Base-by-base conservation (phyloP, 92 coral and sea anemone species). In the Paragorgia papillata region DNA sequence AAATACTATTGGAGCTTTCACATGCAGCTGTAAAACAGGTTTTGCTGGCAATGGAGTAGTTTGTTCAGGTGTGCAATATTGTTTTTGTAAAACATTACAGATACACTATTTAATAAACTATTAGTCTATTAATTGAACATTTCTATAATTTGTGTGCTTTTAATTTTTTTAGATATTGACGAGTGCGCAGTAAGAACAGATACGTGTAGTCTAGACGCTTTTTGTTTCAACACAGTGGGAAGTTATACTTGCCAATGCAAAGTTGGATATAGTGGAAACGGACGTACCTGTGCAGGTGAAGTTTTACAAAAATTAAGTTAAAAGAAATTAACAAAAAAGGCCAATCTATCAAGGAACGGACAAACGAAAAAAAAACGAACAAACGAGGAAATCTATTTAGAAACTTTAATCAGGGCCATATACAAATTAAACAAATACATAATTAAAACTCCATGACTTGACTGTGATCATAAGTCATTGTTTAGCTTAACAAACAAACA, bases 161-260 rank as follows among this genome's bases (percentile, higher is more conserved):
- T 34, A 18, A 33, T 33, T 17, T 41, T n/a, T 21, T 46, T 20
- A 67, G 74, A 67, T 33, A 67, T 67, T 25, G 33, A 67, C 18
- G 74, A 67, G 26, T 67, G 74, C 30, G 74, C 74, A 9, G 0
- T 24, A 22, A 20, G 40, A 20, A 67, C 24, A 12, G 32, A 67
- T 57, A 9, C 58, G n/a, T 67, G 74, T 43, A 67, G 74, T 30
- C 9, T 0, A 12, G 74, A 67, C 26, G 74, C 57, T 29, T 25
- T 67, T 48, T 67, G 74, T 26, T 20, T 21, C 4, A 67, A 67
- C 53, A 67, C 57, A 21, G 9, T 41, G 2, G 74, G 74, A 67
- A 67, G 74, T 67, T 67, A 43, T 41, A 67, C 57, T 41, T 67
- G 74, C 30, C 29, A 33, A 67, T 67, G 74, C 39, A 66, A 66